Evolutionary conservation across 1,140 invertebrate species (phyloP), one percentile per base, ranked within the genome.

Genomic region (Vollenhovia emeryi): DNA sequence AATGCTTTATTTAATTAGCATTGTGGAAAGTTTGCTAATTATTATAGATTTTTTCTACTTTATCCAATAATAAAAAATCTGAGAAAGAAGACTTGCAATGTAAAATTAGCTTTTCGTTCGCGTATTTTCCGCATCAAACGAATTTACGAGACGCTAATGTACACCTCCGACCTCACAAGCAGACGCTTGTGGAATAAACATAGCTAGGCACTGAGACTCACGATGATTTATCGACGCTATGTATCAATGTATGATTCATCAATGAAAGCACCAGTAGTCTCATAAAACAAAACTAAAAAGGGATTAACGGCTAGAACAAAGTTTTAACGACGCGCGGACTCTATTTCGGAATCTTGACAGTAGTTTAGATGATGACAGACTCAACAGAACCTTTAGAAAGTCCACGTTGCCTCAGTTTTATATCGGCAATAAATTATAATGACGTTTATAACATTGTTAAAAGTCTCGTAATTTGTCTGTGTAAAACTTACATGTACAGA

Each of bases 251-350:
- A 57, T 15, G 64, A 80, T 80, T 71, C 78, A 27, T 48, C 36
- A 43, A 57, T 82, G 57, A 80, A 80, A 82, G 50, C 24, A 73
- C n/a, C 64, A 43, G 78, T 45, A 82, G 40, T 40, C 66, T 82
- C 66, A 18, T 71, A 57, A 80, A 80, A 80, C 11, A 66, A 30
- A 36, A 36, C n/a, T 57, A 57, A 73, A 82, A 73, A 13, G 30
- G n/a, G 15, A 73, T 82, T 57, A 71, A 43, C 43, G 43, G 30
- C 74, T 78, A 64, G 36, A 80, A 36, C 36, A 71, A 27, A 57
- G 6, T 45, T 82, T 82, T 59, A 73, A 80, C 50, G 50, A 43
- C 24, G 48, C 18, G 9, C 60, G 30, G 45, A n/a, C 43, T 80
- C 30, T 82, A 82, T 82, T 82, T 82, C 18, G 66, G 40, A 59